phyloP scores from a whole-genome alignment of 35 echinoderm and acorn worm genomes.

The Apostichopus californicus region DNA sequence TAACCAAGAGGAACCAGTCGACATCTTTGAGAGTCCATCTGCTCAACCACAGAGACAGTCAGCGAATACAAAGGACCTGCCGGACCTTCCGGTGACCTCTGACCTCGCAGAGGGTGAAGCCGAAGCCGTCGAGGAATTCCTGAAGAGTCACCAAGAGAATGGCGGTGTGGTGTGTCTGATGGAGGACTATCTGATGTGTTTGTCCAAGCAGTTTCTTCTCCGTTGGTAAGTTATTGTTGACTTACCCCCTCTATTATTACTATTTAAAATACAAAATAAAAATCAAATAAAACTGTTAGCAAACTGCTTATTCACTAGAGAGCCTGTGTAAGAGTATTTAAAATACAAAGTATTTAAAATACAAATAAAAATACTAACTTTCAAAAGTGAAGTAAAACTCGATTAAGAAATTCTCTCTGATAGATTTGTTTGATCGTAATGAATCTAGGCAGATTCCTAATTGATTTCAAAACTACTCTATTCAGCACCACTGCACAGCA shows the following conservation, averaged over 20 bases:
- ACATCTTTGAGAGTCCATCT: constrained; percentile 35
- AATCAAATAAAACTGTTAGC: no score
- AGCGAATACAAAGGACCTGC: constrained; percentile 6
- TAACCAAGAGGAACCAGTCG: constrained; percentile 10
- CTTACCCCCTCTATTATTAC: not conserved
- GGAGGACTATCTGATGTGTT: not conserved
- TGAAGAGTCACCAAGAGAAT: constrained; percentile 23
- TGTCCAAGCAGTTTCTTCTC: constrained; percentile 27
- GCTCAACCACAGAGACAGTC: constrained; percentile 27
- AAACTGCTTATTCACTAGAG: no score
- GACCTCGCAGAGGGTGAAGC: constrained; percentile 15
- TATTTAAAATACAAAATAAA: no score
- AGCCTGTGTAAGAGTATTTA: no score
- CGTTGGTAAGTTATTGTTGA: not conserved
- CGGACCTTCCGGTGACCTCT: constrained; percentile 24
- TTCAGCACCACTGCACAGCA: no score
- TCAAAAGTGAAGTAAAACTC: no score
- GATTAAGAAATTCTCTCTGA: no score
- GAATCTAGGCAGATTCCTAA: no score
- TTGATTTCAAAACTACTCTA: no score
- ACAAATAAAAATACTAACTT: no score
- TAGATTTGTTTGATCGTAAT: no score
- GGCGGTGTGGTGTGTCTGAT: not conserved
- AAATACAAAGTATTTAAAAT: no score
- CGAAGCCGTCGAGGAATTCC: constrained; percentile 12